Evolutionary conservation across 2,797 vertebrate species (phyloP).

Genomic region (Philypnodon macrostomus): DNA sequence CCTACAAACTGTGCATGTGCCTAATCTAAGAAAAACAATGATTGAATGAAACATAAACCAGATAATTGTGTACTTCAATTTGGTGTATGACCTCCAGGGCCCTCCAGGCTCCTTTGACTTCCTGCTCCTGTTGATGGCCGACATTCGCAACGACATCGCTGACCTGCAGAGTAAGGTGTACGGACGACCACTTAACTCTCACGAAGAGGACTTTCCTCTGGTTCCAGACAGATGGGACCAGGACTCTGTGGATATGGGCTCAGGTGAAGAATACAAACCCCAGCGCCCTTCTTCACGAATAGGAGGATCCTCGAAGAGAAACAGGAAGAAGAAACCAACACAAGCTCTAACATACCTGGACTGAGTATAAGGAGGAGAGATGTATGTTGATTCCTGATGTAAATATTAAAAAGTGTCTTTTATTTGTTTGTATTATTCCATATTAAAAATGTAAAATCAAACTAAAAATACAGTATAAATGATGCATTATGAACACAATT

Average conservation of each 20-base stretch:
- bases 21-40: no score
- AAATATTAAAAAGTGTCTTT: constrained; percentile 55
- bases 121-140: constrained; percentile 92
- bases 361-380: constrained; percentile 41
- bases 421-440: constrained; percentile 73
- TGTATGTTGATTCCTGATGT: constrained; percentile 41
- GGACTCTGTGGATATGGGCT: constrained; percentile 84
- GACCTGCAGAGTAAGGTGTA: constrained; percentile 91
- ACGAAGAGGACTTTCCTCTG: constrained; percentile 80
- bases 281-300: constrained; percentile 46
- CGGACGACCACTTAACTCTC: constrained; percentile 76
- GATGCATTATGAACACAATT: no score
- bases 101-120: constrained; percentile 96
- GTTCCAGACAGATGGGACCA: constrained; percentile 81
- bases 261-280: constrained; percentile 86
- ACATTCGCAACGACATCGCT: constrained; percentile 91
- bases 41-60: no score
- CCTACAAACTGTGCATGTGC: no score
- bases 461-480: no score
- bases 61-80: no score
- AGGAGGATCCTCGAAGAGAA: constrained; percentile 69
- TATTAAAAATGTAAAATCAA: no score
- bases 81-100: constrained; percentile 82
- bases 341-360: constrained; percentile 65
- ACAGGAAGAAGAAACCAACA: constrained; percentile 74